Evolutionary conservation across 2,797 vertebrate genomes (phyloP), one percentile per base, ranked within the genome.

Genomic region (Toxotes lorentzi): DNA sequence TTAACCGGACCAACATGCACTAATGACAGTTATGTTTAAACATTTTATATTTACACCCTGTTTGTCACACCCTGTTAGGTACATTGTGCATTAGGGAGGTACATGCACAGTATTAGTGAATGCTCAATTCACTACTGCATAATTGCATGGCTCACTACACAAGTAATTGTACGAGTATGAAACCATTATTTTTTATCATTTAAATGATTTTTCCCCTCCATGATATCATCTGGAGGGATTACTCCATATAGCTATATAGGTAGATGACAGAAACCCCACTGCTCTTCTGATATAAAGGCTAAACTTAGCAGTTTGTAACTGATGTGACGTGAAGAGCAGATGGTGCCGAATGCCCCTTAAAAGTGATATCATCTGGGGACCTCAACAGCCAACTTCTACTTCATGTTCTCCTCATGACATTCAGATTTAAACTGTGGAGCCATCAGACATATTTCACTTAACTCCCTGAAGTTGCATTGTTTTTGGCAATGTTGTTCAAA

Each of bases 61-160:
- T 68, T 68, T 63, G 43, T 72, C 56, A 61, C 1, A 2, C 43
- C 58, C n/a, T 58, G 34, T 73, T 65, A 45, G 27, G 34, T 83
- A 57, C 47, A 62, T 34, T 40, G 61, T 66, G 65, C 62, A 59
- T 78, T 47, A 68, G 51, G 56, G 47, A 81, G 61, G 32, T 54
- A 5, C 30, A 48, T 78, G 48, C 60, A 75, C 51, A 40, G 30
- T 61, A 67, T 79, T 73, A 51, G 4, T 68, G n/a, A 51, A 68
- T 11, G 71, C 23, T 70, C 7, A 23, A 43, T 61, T 54, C 47
- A 63, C 38, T 67, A 56, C 61, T 59, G 58, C 17, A 63, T 38
- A 38, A 74, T 51, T 70, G 41, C n/a, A 70, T 62, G n/a, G 58
- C 61, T 65, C n/a, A 74, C 16, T 82, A 66, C 23, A 61, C 43